Base-by-base conservation (phyloP, 2,888 invertebrate species). In the Temnothorax rugatulus region DNA sequence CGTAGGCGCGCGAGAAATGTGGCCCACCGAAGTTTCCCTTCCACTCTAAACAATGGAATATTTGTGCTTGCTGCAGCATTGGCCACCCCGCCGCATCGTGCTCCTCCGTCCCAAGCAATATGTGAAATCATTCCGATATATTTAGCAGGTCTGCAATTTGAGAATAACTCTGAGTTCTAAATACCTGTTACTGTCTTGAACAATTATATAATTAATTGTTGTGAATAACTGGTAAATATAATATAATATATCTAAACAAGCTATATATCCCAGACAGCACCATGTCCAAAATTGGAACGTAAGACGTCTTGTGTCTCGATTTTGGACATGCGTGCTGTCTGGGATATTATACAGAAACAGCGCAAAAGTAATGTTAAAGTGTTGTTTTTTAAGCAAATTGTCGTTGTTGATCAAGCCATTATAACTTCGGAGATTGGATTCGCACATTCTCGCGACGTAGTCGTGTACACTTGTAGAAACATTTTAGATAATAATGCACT, bases 1-100 rank as follows among this genome's bases (percentile, higher is more conserved):
- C 87, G 82, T 85, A 82, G 81, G 85, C 76, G 66, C 71, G 71
- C 74, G 66, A 57, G 21, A 83, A 86, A 63, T 76, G 64, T 59
- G 73, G 71, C 57, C 34, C 29, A 47, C 71, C 73, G 34, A 73
- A 81, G 59, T 71, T 81, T 73, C 21, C 34, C 21, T 59, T 81
- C 34, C 34, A 21, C 47, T 38, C 34, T 81, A 73, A 81, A 73
- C 21, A 81, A 81, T 73, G 13, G 73, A 47, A 59, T 73, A 64
- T 76, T 64, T 76, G 76, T 21, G 50, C 25, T 50, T 50, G 18
- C 21, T 52, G 18, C 1, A 38, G 38, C 38, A 74, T 59, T 61
- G 25, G 18, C 38, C 52, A n/a, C 13, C n/a, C 21, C 9, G 11
- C 13, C 4, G 4, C 25, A 4, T 18, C 50, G 11, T 52, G 50